These are phyloP conservation scores for Pelmatolapia mariae DNA, from an alignment of 2,113 vertebrate genomes.

Conservation along the genomic window DNA sequence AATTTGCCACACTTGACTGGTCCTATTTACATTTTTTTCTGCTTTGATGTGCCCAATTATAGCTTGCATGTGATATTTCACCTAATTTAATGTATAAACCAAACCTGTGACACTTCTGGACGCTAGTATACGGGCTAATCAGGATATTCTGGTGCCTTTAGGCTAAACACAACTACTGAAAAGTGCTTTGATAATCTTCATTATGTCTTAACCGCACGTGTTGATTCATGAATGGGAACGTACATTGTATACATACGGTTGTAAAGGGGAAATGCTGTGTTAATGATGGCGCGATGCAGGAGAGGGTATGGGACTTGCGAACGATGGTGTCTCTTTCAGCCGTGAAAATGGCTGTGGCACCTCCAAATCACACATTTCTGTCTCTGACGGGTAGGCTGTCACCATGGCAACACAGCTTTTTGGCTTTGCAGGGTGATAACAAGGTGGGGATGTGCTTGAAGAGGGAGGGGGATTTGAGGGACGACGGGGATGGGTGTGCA, in stretches of 20 bases:
- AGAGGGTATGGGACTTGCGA: slow-evolving; percentile 4
- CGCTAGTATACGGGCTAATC: background rate
- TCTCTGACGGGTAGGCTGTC: slow-evolving; percentile 44
- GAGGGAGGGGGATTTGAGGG: background rate
- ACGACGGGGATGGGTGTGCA: background rate
- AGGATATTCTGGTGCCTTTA: background rate
- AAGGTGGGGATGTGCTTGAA: slow-evolving; percentile 57
- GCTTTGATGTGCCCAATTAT: slow-evolving; percentile 21
- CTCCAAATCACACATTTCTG: slow-evolving; percentile 56
- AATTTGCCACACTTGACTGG: background rate
- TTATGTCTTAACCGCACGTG: background rate
- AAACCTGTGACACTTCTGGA: background rate
- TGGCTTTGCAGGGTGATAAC: slow-evolving; percentile 58
- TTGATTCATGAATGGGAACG: slow-evolving; percentile 19
- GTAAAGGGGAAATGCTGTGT: background rate
- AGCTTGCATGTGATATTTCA: background rate
- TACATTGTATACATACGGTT: background rate
- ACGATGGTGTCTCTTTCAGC: slow-evolving; percentile 23
- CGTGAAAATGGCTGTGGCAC: slow-evolving; percentile 51
- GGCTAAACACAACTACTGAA: background rate
- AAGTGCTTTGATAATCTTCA: background rate
- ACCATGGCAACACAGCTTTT: slow-evolving; percentile 58
- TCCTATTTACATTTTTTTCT: slow-evolving; percentile 29
- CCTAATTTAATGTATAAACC: background rate
- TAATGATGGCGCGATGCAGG: background rate